Evolutionary conservation across 1,140 invertebrate genomes (phyloP).

Genomic region (Trichomalopsis sarcophagae): DNA sequence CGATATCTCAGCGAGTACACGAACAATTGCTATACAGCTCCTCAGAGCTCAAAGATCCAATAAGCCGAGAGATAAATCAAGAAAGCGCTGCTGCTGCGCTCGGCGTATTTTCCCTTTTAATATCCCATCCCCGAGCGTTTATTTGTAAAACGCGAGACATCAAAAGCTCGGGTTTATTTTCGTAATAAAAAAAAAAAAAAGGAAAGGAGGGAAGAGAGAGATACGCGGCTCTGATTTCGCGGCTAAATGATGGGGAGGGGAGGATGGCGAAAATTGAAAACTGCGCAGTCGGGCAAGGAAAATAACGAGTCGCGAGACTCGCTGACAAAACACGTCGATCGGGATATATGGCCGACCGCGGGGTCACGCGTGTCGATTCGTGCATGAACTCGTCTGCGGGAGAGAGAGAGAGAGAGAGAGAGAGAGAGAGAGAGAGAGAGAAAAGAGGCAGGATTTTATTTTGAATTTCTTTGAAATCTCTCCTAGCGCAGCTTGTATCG

Average conservation of each 20-base stretch:
- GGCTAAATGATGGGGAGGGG: background rate
- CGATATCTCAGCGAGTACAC: background rate
- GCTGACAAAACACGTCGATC: slow-evolving; percentile 28
- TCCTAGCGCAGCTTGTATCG: too few relatives aligned
- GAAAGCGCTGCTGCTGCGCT: background rate
- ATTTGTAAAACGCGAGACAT: slow-evolving; percentile 9
- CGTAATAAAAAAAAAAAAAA: background rate
- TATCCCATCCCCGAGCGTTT: background rate
- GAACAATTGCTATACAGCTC: background rate
- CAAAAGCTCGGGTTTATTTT: slow-evolving; percentile 16
- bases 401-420: too few relatives aligned
- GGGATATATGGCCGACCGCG: background rate
- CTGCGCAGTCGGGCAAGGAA: background rate
- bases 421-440: too few relatives aligned
- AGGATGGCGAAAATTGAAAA: slow-evolving; percentile 22
- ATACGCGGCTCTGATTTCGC: background rate
- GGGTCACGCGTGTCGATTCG: background rate
- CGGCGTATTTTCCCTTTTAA: background rate
- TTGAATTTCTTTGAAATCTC: too few relatives aligned
- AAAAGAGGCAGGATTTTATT: too few relatives aligned
- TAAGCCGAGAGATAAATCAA: slow-evolving; percentile 22
- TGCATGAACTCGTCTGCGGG: background rate
- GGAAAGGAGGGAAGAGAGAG: background rate
- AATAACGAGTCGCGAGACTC: background rate
- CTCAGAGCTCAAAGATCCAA: slow-evolving; percentile 9